Evolutionary conservation across 2,888 invertebrate species (phyloP).

Genomic region (Drosophila leonis): DNA sequence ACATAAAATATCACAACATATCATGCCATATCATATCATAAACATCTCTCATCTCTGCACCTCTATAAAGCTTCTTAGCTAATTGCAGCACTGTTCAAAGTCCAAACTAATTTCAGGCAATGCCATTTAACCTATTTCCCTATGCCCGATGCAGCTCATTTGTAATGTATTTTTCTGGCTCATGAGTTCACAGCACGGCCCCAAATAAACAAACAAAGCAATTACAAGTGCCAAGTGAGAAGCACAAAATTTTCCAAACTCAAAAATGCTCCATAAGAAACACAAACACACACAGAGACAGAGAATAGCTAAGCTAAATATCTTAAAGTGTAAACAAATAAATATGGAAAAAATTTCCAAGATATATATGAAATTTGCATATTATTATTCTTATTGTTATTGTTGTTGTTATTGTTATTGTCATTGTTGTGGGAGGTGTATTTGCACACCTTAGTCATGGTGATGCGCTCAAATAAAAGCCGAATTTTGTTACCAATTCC

Average conservation of each 20-base stretch:
- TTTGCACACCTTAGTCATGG: conserved; percentile 53
- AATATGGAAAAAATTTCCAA: conserved; percentile 16
- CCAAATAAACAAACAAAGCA: conserved; percentile 58
- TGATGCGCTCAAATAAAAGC: conserved; percentile 48
- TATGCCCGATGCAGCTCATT: background rate
- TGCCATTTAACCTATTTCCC: conserved; percentile 31
- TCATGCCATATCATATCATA: no score
- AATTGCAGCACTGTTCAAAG: conserved; percentile 3
- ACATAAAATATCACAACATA: no score
- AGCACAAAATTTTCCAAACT: conserved; percentile 59
- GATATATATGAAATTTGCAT: conserved; percentile 29
- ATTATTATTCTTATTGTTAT: conserved; percentile 19
- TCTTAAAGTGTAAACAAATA: conserved; percentile 41
- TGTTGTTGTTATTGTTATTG: conserved; percentile 2
- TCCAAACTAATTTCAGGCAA: background rate
- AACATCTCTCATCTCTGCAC: background rate
- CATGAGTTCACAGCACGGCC: conserved; percentile 20
- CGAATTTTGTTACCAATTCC: conserved; percentile 15
- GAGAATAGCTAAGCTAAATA: conserved; percentile 3
- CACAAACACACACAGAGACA: conserved; percentile 3
- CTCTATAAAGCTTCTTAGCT: background rate
- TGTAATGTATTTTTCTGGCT: conserved; percentile 13
- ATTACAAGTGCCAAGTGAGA: conserved; percentile 64
- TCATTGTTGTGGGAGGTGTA: conserved; percentile 14
- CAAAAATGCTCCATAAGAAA: conserved; percentile 36